Evolutionary conservation across 2,113 vertebrate genomes (phyloP), one percentile per base, ranked within the genome.

Genomic region (Coryphaenoides rupestris): DNA sequence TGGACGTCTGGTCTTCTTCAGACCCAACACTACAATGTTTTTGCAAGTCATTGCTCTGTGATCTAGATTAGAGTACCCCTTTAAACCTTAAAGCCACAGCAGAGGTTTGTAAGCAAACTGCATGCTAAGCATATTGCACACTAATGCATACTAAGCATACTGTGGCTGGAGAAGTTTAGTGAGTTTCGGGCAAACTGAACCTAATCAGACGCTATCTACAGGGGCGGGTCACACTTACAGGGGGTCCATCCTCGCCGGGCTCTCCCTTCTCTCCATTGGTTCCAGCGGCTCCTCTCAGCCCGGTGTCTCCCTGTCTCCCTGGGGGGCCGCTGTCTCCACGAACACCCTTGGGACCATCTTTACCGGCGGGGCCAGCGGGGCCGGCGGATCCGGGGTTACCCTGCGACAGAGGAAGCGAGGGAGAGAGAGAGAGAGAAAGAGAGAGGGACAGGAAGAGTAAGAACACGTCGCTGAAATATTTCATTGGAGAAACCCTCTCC

Each of bases 341-440:
- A 40, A 76, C 68, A 19, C 96, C 96, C 79, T 99, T 98, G 71
- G 96, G 95, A 56, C 96, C 96, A 2, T 99, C 96, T 90, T 98
- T 98, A 72, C 95, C 96, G 76, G 90, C 33, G 21, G 91, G 47
- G 53, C 95, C 96, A 15, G 92, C 81, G 0, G 95, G 95, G 0
- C 96, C 96, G 0, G 85, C 64, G 28, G 94, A 14, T 0, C 96
- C 96, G 17, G 96, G 95, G 79, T 99, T 99, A 60, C 96, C 96
- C 97, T 98, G 79, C 21, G 19, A 68, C 21, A 69, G 16, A 63
- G 52, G 21, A 63, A 19, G 16, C 10, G 12, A 19, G 23, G 21
- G 16, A 65, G 21, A n/a, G 2, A 21, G 9, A 59, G 49, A 49
- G 40, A 40, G 40, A 52, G n/a, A 52, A 16, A 52, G n/a, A 17